Evolutionary conservation across 2,113 vertebrate species (phyloP).

Genomic region (Hucho hucho): DNA sequence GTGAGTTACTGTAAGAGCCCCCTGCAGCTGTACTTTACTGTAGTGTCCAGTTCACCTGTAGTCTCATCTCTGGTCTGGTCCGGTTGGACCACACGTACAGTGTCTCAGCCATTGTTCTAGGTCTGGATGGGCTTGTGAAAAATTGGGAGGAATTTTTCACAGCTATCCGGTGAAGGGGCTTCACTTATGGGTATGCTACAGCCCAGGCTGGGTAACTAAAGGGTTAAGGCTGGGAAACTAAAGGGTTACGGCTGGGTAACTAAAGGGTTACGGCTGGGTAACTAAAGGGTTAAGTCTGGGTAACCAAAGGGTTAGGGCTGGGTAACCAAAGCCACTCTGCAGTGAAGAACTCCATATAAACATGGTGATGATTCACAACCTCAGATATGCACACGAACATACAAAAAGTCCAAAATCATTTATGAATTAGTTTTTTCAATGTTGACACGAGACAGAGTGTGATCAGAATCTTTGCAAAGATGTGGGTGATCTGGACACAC

Average conservation of each 20-base stretch:
- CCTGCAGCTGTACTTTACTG: too few relatives aligned
- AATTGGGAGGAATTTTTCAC: constrained; percentile 47
- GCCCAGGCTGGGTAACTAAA: neutral
- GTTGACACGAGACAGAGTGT: neutral
- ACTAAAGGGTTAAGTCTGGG: too few relatives aligned
- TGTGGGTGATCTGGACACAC: too few relatives aligned
- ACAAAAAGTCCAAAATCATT: neutral
- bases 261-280: too few relatives aligned
- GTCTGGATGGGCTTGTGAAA: constrained; percentile 1
- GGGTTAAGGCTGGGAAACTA: too few relatives aligned
- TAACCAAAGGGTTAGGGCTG: too few relatives aligned
- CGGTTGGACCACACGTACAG: constrained; percentile 29
- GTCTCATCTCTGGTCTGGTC: constrained; percentile 17
- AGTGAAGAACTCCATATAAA: constrained; percentile 50
- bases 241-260: too few relatives aligned
- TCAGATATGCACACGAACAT: constrained; percentile 28
- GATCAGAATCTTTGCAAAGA: too few relatives aligned
- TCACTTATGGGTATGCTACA: constrained; percentile 20
- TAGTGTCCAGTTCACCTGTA: neutral
- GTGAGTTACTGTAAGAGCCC: too few relatives aligned
- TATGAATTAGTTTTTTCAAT: neutral
- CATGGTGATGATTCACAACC: constrained; percentile 51
- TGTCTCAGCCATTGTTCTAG: constrained; percentile 20
- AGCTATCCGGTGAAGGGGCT: constrained; percentile 44
- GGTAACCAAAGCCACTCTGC: constrained; percentile 11